Conservation (phyloP, 2,888 invertebrate species). For the Cosmia pyralina region DNA sequence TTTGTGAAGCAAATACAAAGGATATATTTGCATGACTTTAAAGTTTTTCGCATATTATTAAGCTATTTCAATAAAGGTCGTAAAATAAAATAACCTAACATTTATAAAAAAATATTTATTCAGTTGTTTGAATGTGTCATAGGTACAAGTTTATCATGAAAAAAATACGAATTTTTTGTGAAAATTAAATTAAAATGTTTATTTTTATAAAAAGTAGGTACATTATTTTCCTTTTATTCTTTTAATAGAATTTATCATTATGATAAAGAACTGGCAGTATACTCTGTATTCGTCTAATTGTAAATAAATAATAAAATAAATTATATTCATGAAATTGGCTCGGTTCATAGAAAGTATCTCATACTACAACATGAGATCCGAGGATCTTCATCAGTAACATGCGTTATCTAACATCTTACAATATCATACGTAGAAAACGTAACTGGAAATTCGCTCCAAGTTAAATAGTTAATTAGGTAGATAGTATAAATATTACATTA, state of each 20-base stretch:
- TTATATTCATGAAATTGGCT: slow-evolving; percentile 62
- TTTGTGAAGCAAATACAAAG: slow-evolving; percentile 2
- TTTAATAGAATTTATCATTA: slow-evolving; percentile 39
- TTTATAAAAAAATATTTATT: slow-evolving; percentile 60
- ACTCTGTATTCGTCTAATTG: slow-evolving; percentile 41
- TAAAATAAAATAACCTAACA: slow-evolving; percentile 59
- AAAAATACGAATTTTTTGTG: slow-evolving; percentile 30
- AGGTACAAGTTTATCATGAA: slow-evolving; percentile 54
- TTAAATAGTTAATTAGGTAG: slow-evolving; percentile 35
- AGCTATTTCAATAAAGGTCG: slow-evolving; percentile 39
- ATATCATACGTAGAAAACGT: slow-evolving; percentile 47
- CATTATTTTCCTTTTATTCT: slow-evolving; percentile 18
- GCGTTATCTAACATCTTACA: slow-evolving; percentile 29
- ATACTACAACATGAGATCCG: slow-evolving; percentile 38
- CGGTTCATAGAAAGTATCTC: slow-evolving; percentile 57
- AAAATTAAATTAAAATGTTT: slow-evolving; percentile 34
- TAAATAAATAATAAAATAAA: slow-evolving; percentile 67
- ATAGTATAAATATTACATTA: slow-evolving; percentile 24
- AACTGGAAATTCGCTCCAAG: slow-evolving; percentile 50
- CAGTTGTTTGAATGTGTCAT: slow-evolving; percentile 55
- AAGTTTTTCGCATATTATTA: slow-evolving; percentile 1
- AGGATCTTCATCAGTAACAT: slow-evolving; percentile 40
- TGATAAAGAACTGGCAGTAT: slow-evolving; percentile 54
- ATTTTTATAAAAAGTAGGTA: slow-evolving; percentile 44
- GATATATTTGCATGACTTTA: neutral